phyloP scores from a whole-genome alignment of 1,140 invertebrate species.

The Cotesia vestalis region DNA sequence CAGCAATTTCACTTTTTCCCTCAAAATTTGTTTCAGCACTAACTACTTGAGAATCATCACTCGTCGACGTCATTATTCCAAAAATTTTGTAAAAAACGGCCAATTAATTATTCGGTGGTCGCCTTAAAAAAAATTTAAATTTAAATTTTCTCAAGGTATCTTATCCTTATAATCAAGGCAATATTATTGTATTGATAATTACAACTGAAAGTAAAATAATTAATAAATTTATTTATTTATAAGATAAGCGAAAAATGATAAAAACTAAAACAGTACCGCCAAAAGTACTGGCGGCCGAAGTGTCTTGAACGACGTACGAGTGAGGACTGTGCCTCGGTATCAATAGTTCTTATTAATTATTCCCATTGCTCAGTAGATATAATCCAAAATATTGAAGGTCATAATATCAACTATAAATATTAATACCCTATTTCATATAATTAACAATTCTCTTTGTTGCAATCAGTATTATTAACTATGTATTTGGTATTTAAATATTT shows the following conservation, averaged over 20 bases:
- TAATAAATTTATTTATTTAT: neutral
- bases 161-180: too few relatives aligned
- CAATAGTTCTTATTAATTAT: conserved; percentile 2
- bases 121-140: too few relatives aligned
- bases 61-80: too few relatives aligned
- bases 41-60: too few relatives aligned
- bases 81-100: too few relatives aligned
- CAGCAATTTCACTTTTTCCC: conserved; percentile 49
- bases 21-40: conserved; percentile 30
- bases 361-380: neutral
- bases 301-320: conserved; percentile 29
- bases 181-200: neutral
- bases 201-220: neutral
- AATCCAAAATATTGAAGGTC: conserved; percentile 22
- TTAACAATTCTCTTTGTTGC: neutral
- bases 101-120: too few relatives aligned
- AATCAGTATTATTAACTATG: neutral
- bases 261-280: conserved; percentile 5
- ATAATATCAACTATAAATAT: conserved; percentile 4
- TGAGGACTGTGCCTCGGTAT: conserved; percentile 26
- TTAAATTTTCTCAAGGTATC: too few relatives aligned
- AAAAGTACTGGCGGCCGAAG: conserved; percentile 22
- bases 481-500: too few relatives aligned
- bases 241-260: neutral
- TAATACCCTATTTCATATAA: neutral